A percentile compares a stretch with the other conserved stretches of the same genome.
phyloP scores from a whole-genome alignment of 2,888 invertebrate species.

The Kryphioiulus occultus region DNA sequence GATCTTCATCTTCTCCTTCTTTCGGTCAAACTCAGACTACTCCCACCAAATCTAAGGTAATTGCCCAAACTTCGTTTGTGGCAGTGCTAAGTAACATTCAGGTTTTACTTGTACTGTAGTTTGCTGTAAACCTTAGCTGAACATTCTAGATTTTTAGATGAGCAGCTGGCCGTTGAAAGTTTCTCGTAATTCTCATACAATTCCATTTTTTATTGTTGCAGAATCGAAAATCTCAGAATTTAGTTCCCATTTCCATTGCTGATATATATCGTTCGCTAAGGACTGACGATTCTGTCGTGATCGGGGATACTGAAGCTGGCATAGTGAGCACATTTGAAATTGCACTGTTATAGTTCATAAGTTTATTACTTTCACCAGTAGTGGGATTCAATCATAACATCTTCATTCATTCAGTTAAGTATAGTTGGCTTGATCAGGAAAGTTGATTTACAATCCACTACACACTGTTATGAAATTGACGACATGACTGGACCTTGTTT shows the following conservation, averaged over 20 bases:
- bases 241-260: neutral
- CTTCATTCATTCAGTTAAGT: neutral
- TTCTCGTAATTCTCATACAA: too few relatives aligned
- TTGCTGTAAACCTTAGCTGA: too few relatives aligned
- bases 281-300: neutral
- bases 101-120: too few relatives aligned
- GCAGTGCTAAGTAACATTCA: too few relatives aligned
- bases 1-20: neutral
- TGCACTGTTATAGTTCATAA: too few relatives aligned
- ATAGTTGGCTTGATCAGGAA: neutral
- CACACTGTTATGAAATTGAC: neutral
- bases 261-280: neutral
- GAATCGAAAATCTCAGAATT: slow-evolving; percentile 1
- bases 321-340: neutral
- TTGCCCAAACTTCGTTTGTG: too few relatives aligned
- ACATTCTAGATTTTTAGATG: too few relatives aligned
- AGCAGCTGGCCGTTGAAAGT: too few relatives aligned
- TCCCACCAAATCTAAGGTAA: neutral
- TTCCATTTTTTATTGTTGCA: neutral
- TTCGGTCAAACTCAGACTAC: neutral
- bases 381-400: neutral
- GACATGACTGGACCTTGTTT: slow-evolving; percentile 30
- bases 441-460: slow-evolving; percentile 41
- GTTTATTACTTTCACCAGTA: neutral
- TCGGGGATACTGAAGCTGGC: neutral